These are phyloP conservation scores for Gorsachius magnificus DNA, from an alignment of 2,797 vertebrate species.

Conservation along the genomic window DNA sequence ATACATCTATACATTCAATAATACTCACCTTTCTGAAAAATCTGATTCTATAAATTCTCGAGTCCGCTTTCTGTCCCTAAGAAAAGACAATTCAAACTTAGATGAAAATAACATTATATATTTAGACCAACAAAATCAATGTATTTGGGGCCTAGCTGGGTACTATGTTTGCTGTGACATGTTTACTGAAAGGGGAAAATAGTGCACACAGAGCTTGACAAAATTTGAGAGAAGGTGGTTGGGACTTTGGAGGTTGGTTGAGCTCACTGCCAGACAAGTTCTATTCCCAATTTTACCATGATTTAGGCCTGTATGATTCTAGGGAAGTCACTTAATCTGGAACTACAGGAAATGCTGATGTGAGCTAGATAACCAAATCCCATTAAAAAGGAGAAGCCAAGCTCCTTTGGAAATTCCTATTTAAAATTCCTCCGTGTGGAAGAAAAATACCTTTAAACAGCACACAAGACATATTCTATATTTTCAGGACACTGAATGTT, in stretches of 20 bases:
- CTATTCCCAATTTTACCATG: neutral
- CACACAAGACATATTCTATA: neutral
- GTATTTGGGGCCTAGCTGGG: neutral
- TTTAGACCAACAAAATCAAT: neutral
- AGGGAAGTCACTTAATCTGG: neutral
- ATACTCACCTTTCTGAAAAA: constrained; percentile 85
- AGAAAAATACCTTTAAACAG: neutral
- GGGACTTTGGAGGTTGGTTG: neutral
- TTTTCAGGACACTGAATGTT: neutral
- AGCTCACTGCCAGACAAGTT: neutral
- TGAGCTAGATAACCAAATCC: neutral
- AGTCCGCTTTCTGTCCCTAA: constrained; percentile 84
- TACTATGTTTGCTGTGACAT: neutral
- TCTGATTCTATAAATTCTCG: constrained; percentile 85
- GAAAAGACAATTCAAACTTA: constrained; percentile 57
- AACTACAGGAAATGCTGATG: neutral
- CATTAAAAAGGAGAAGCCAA: neutral
- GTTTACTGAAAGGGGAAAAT: neutral
- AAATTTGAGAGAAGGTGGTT: neutral
- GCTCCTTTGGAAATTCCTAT: neutral
- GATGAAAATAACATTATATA: neutral
- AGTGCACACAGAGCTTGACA: neutral
- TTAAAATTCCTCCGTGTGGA: neutral
- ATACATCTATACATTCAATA: neutral
- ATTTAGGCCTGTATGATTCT: neutral